These are phyloP conservation scores for Pangasianodon gigas DNA, from an alignment of 2,113 vertebrate species.

Conservation along the genomic window DNA sequence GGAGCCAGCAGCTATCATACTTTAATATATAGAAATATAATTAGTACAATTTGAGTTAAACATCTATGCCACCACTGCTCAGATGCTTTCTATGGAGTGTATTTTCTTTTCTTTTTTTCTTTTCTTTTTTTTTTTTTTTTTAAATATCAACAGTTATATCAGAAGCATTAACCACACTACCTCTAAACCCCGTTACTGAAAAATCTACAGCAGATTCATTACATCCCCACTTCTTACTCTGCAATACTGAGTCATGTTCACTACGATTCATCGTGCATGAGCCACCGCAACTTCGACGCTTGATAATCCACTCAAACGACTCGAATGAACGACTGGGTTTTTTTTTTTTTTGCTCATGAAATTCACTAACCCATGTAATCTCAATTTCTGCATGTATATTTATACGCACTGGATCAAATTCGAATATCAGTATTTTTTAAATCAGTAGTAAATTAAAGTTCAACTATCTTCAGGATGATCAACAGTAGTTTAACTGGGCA, in stretches of 20 bases:
- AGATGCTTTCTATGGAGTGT: constrained; percentile 60
- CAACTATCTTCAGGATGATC: constrained; percentile 2
- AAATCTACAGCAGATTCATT: constrained; percentile 35
- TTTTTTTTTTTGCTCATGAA: background rate
- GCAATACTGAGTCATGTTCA: background rate
- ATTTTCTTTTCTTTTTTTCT: background rate
- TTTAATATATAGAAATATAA: constrained; percentile 57
- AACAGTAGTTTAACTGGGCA: constrained; percentile 36
- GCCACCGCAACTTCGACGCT: background rate
- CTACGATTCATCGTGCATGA: background rate
- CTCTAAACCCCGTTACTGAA: background rate
- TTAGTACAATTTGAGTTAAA: constrained; percentile 56
- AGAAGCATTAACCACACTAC: constrained; percentile 55
- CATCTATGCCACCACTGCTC: constrained; percentile 24
- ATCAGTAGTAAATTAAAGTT: constrained; percentile 41
- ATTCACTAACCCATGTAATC: background rate
- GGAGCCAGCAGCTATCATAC: constrained; percentile 63
- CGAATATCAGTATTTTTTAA: background rate
- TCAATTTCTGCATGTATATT: background rate
- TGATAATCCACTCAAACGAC: background rate
- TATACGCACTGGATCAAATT: background rate
- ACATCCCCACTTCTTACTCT: background rate
- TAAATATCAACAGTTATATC: constrained; percentile 77
- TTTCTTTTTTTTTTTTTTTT: background rate
- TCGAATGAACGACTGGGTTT: background rate